Base-by-base conservation (phyloP, 2,888 invertebrate species). In the Piscicola geometra region DNA sequence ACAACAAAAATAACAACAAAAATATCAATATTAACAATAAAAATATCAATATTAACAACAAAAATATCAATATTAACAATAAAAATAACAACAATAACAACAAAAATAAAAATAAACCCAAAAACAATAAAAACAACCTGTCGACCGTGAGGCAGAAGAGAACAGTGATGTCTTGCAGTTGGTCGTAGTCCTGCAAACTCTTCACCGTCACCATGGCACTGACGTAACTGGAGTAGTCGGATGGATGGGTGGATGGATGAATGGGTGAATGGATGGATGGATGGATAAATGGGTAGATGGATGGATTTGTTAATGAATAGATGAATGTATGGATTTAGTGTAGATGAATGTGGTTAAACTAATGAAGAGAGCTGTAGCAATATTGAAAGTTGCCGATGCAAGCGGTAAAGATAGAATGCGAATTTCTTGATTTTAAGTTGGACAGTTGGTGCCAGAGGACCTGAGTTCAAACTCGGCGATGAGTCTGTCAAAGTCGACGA, bases 151-250 rank as follows among this genome's bases (percentile, higher is more conserved):
- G 97, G 0, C 97, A 97, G 87, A 98, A 99, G 66, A 99, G 89
- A 28, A 99, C 97, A 79, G 95, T 93, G 47, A 80, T 78, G 15
- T 80, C 90, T 86, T 98, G 95, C 84, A 96, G 94, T 80, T 94
- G 90, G 85, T 98, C 96, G 86, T 97, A 96, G 85, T 99, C 98
- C 83, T 92, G 91, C 33, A 93, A 92, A 1, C 93, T 91, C 86
- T 99, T 99, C 66, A 99, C 98, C 77, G 96, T 96, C 75, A 99
- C 98, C 98, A 99, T 99, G 0, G 96, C 97, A 83, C 95, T 96
- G 18, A 99, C 98, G 86, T 99, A 99, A 83, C 94, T 93, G 81
- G 47, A 9, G 41, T 5, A 41, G 41, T 5, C 15, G 41, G 41
- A 9, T n/a, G n/a, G n/a, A n/a, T n/a, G n/a, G 41, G 41, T 41